phyloP scores from a whole-genome alignment of 2,113 vertebrate genomes.

The Carassius carassius region DNA sequence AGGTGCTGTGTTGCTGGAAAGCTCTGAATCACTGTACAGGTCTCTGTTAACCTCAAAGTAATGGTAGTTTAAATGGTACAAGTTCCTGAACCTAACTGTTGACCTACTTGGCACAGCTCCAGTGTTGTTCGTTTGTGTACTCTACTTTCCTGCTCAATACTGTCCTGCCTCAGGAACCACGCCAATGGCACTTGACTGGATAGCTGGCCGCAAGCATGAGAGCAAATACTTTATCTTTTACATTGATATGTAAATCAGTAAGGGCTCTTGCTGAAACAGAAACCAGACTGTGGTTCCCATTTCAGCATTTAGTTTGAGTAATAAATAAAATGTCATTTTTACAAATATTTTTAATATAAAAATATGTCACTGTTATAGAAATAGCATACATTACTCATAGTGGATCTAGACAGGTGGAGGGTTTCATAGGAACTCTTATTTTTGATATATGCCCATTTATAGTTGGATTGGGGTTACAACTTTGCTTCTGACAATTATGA shows the following conservation, averaged over 20 bases:
- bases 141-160: background rate
- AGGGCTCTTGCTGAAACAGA: background rate
- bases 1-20: background rate
- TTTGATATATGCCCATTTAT: no score
- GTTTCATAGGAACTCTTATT: no score
- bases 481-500: no score
- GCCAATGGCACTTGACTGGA: constrained; percentile 4
- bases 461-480: no score
- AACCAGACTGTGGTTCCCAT: background rate
- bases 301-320: background rate
- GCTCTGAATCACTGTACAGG: background rate
- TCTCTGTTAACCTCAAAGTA: background rate
- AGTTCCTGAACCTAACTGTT: background rate
- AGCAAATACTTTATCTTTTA: constrained; percentile 17
- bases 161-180: constrained; percentile 1
- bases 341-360: no score
- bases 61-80: constrained; percentile 22
- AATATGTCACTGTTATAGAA: background rate
- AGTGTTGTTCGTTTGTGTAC: background rate
- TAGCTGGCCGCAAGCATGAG: background rate
- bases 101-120: background rate
- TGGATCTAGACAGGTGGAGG: background rate
- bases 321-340: background rate
- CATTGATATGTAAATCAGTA: background rate
- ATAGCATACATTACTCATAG: background rate